phyloP scores from a whole-genome alignment of 2,888 invertebrate genomes.

The Dicyrtomina minuta region DNA sequence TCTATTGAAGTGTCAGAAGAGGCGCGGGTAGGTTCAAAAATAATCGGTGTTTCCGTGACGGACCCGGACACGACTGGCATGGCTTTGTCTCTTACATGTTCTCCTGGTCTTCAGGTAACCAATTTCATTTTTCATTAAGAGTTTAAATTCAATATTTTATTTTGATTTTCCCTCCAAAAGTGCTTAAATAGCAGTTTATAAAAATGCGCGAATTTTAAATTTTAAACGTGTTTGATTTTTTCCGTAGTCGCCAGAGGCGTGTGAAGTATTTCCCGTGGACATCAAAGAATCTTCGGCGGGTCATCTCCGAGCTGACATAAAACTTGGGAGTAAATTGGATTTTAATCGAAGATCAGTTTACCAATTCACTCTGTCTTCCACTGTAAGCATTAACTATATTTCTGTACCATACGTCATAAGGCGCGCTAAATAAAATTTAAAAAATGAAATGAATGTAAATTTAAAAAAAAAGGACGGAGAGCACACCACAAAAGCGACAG shows the following conservation, averaged over 20 bases:
- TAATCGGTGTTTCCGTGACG: conserved; percentile 73
- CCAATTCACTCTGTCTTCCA: conserved; percentile 73
- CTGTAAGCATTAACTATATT: conserved; percentile 62
- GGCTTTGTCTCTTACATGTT: conserved; percentile 72
- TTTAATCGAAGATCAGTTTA: conserved; percentile 77
- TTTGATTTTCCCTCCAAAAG: too few relatives aligned
- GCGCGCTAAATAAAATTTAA: too few relatives aligned
- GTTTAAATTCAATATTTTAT: conserved; percentile 38
- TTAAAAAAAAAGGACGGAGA: conserved; percentile 84
- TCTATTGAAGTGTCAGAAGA: conserved; percentile 73
- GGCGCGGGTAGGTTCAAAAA: conserved; percentile 68
- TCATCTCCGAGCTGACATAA: conserved; percentile 69
- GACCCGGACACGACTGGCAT: conserved; percentile 81
- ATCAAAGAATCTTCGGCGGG: conserved; percentile 65
- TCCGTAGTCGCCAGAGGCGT: conserved; percentile 71
- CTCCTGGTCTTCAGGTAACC: conserved; percentile 57
- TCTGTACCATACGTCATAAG: background rate
- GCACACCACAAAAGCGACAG: conserved; percentile 70
- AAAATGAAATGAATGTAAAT: too few relatives aligned
- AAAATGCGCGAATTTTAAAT: background rate
- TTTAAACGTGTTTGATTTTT: conserved; percentile 49
- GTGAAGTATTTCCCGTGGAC: conserved; percentile 69
- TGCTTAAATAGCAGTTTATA: conserved; percentile 1
- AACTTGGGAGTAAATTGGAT: conserved; percentile 70
- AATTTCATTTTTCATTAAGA: conserved; percentile 25